Conservation (phyloP, 2,888 invertebrate genomes). For the Belgica antarctica region DNA sequence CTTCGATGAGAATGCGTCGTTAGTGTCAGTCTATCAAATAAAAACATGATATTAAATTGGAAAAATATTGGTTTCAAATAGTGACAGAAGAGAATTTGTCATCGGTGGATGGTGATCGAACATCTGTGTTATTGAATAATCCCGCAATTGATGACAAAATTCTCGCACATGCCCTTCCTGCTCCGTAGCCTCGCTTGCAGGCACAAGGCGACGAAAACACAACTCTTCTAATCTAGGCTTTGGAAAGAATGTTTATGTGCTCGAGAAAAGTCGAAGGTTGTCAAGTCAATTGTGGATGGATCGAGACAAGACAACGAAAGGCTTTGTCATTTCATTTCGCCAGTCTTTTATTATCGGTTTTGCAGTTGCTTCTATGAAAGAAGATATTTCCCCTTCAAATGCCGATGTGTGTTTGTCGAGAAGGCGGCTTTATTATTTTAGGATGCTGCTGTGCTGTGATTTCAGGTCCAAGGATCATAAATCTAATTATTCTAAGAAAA, state of each 20-base stretch:
- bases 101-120: not conserved
- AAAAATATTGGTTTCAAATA: slow-evolving; percentile 40
- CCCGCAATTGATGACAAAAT: not conserved
- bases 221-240: not conserved
- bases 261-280: slow-evolving; percentile 14
- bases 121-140: not conserved
- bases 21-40: slow-evolving; percentile 41
- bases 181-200: not conserved
- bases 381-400: slow-evolving; percentile 31
- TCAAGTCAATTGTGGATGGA: slow-evolving; percentile 16
- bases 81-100: slow-evolving; percentile 27
- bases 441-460: slow-evolving; percentile 31
- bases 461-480: slow-evolving; percentile 10
- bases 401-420: not conserved
- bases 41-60: slow-evolving; percentile 42
- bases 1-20: slow-evolving; percentile 38
- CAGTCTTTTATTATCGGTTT: not conserved
- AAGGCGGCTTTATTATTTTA: slow-evolving; percentile 40
- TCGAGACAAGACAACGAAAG: not conserved
- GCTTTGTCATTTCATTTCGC: not conserved
- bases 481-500: not conserved
- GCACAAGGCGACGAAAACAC: not conserved
- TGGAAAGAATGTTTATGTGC: not conserved
- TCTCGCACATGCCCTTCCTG: not conserved
- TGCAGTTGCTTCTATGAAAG: slow-evolving; percentile 21